Base-by-base conservation (phyloP, 2,888 invertebrate genomes). In the Nomada fabriciana region DNA sequence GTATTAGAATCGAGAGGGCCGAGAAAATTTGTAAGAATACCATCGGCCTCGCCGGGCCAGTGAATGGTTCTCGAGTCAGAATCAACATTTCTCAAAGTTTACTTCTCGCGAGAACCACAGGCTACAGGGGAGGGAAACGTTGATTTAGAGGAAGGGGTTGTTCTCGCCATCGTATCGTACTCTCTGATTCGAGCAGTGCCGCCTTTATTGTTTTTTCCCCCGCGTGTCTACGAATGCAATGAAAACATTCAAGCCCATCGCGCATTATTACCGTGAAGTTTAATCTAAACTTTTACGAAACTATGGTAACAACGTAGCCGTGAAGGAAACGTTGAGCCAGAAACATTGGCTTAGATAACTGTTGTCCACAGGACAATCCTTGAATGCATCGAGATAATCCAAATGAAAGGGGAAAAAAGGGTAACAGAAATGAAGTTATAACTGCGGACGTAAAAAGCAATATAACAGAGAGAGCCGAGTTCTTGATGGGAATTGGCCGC, bases 11-110 rank as follows among this genome's bases (percentile, higher is more conserved):
- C 29, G 23, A 36, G 11, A 0, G 20, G n/a, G 29, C 47, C 13
- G 70, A 13, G 55, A 50, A 64, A 77, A 80, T 80, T 71, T 60
- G 53, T 71, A 76, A 71, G 65, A 69, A 43, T 71, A 60, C 60
- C 47, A 42, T 61, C 76, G 65, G 43, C 20, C 57, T 11, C 7
- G 25, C 7, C 9, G 50, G n/a, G 53, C 52, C 42, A 53, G 29
- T 36, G 77, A 79, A 76, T 36, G 60, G 70, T 61, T 57, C 65
- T 50, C 61, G 36, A 60, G 53, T 52, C 29, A 61, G 53, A 80
- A 71, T 71, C 80, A 77, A 80, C 80, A 67, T 77, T 61, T 71
- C 65, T 50, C 18, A 47, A 80, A 70, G 71, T 76, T 77, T 65
- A 60, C 79, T 36, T 25, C 53, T 23, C 29, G 1, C 59, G 23